A percentile compares a stretch with the other conserved stretches of the same genome.
phyloP scores from a whole-genome alignment of 35 echinoderm and acorn worm genomes.

The Patiria miniata region DNA sequence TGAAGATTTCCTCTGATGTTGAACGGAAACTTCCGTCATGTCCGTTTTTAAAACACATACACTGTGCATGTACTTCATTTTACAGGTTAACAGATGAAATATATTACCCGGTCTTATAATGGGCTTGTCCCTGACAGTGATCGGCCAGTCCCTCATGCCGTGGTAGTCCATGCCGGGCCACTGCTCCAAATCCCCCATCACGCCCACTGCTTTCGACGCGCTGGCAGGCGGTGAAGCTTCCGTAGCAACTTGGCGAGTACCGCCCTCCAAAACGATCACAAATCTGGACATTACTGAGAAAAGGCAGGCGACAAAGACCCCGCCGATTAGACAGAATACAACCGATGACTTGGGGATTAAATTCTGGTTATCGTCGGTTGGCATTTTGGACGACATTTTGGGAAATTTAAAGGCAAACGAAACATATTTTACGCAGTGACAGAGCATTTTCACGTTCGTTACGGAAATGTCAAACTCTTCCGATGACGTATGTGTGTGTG shows the following conservation, averaged over 20 bases:
- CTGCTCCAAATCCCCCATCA: not conserved
- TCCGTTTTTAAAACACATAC: no score
- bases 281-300: conserved; percentile 32
- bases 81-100: no score
- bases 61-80: no score
- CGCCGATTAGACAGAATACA: conserved; percentile 45
- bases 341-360: conserved; percentile 52
- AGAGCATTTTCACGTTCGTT: no score
- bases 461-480: not conserved
- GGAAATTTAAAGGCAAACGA: not conserved
- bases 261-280: conserved; percentile 3
- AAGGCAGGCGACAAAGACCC: conserved; percentile 35
- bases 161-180: not conserved
- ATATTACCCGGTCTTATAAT: conserved; percentile 54
- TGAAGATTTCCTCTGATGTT: no score
- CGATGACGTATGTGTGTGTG: not conserved
- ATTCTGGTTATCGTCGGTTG: not conserved
- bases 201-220: not conserved
- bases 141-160: conserved; percentile 50
- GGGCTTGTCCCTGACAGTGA: conserved; percentile 46
- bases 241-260: not conserved
- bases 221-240: not conserved
- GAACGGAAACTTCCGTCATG: no score
- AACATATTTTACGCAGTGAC: not conserved
- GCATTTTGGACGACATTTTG: not conserved